Evolutionary conservation across 2,113 vertebrate species (phyloP).

Genomic region (Ovis aries): ARS-UI_Ramb_v3.0 NC_056063.1:84998501-84999000

Average conservation of each 20-base stretch:
- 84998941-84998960: no score
- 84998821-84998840: accelerated
- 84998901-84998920: no score
- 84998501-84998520: slow-evolving; percentile 80
- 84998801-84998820: accelerated
- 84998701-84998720: not conserved
- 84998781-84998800: not conserved
- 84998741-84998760: not conserved
- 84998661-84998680: slow-evolving; percentile 62
- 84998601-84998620: slow-evolving; percentile 88
- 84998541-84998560: slow-evolving; percentile 87
- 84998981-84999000: not conserved
- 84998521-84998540: slow-evolving; percentile 83
- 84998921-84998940: no score
- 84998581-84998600: slow-evolving; percentile 78
- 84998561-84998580: slow-evolving; percentile 88
- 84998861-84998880: accelerated
- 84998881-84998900: no score
- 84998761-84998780: not conserved
- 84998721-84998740: not conserved
- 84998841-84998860: not conserved
- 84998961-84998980: not conserved
- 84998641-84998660: not conserved
- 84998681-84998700: not conserved
- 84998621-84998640: slow-evolving; percentile 64